Base-by-base conservation (phyloP, 2,797 vertebrate genomes). In the Gastrophryne carolinensis region DNA sequence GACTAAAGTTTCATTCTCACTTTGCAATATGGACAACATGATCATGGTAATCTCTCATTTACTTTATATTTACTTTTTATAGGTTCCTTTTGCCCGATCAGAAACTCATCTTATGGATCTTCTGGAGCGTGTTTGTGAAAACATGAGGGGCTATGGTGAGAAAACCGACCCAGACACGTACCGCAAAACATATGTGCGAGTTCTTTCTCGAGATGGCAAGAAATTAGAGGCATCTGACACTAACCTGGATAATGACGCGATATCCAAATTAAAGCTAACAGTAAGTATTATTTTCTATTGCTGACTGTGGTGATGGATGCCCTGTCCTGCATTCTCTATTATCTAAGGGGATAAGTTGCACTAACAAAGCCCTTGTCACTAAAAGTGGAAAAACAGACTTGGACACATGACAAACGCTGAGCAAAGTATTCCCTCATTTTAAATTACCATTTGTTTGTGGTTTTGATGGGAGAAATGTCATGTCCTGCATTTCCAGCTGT, bases 101-200 rank as follows among this genome's bases (percentile, higher is more conserved):
- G 97, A 99, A 81, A 93, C 94, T 4, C 94, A 97, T 82, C 93
- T 99, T 66, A 90, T 97, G 0, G 97, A 98, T 75, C 81, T 99
- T 78, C 93, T 98, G 85, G 97, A 98, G 81, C 85, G 75, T 0
- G 89, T 98, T 9, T 99, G 97, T 34, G 95, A 98, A 80, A 91
- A 90, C 79, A 97, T 98, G 97, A 92, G 89, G 53, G 95, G 97
- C n/a, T 98, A 99, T 0, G 95, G 95, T 0, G 95, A 99, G 79
- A 89, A 57, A 15, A 79, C 77, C 3, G 94, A 97, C 44, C 82
- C 92, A 0, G 58, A 84, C n/a, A 93, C 91, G 0, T 90, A 91
- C 70, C 92, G 96, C 5, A 97, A 94, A 83, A 91, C 86, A 32
- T 98, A 96, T 0, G 30, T 90, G 0, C 89, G 97, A 10, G 83